Conservation (phyloP, 2,797 vertebrate species). For the Cyprinella venusta region DNA sequence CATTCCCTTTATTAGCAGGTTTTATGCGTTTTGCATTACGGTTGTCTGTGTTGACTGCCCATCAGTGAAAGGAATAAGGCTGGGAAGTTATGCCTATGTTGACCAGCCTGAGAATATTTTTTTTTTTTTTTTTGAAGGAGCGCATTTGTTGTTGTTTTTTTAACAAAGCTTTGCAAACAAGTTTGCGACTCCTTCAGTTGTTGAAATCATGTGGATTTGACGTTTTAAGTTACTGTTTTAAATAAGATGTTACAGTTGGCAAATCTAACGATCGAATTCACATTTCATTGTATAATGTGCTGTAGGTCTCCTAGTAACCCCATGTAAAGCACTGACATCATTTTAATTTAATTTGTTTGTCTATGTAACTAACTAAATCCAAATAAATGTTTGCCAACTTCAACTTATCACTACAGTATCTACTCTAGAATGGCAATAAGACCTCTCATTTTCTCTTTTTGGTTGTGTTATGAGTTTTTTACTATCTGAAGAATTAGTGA, state of each 20-base stretch:
- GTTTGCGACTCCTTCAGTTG: not conserved
- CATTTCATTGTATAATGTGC: conserved; percentile 33
- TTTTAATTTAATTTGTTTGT: conserved; percentile 32
- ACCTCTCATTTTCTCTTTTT: not conserved
- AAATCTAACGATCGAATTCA: not conserved
- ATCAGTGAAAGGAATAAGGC: not conserved
- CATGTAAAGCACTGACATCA: conserved; percentile 54
- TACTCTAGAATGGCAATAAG: not conserved
- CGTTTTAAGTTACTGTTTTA: conserved; percentile 26
- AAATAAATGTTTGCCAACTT: conserved; percentile 57
- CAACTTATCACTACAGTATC: not conserved
- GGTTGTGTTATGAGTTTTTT: not conserved
- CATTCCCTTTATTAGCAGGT: conserved; percentile 40
- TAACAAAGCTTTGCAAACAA: not conserved
- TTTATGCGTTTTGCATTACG: conserved; percentile 32
- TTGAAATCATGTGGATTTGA: conserved; percentile 8
- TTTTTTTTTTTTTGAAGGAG: not conserved
- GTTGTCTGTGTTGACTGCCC: not conserved
- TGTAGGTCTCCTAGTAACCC: conserved; percentile 35
- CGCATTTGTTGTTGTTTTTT: not conserved
- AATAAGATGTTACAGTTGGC: not conserved
- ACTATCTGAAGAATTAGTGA: too few species aligned
- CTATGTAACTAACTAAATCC: conserved; percentile 36
- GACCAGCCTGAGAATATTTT: not conserved
- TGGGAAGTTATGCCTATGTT: not conserved